Evolutionary conservation across 2,888 invertebrate species (phyloP), one percentile per base, ranked within the genome.

Genomic region (Tinea pellionella): DNA sequence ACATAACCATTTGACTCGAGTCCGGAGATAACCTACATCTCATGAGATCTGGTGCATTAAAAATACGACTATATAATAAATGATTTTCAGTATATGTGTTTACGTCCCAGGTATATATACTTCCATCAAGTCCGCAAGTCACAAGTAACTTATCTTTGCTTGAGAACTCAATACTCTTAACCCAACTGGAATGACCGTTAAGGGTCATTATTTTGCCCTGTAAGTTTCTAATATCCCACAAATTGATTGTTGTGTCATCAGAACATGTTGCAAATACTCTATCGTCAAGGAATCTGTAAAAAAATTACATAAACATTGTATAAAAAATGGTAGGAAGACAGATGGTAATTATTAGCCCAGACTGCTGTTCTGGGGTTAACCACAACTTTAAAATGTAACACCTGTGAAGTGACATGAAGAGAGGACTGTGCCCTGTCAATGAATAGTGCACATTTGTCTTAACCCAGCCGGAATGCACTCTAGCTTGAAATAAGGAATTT

Each of bases 141-240:
- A 98, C 92, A 61, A 98, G 88, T 8, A 96, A 87, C 64, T 94
- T 93, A 71, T 95, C 94, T 70, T 92, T 92, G 18, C 92, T 91
- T 30, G 95, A 95, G 77, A 95, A 97, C 74, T 98, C 97, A 65
- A 98, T 96, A 77, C 97, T 98, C 78, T 98, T 98, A 56, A 96
- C 97, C 97, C 97, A 98, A 81, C 96, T 96, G 0, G 94, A 93
- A 78, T 98, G 97, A 0, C 97, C 97, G 63, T 91, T 89, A 9
- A 97, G 87, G 12, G 92, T 92, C 62, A 93, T 90, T 61, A 95
- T 91, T 69, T 92, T 92, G 61, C 90, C 90, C 69, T 92, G 94
- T 60, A 97, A 81, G 76, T 93, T 94, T 60, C 98, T 89, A n/a
- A 94, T 91, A 77, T 98, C 97, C 97, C 97, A 98, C 57, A 97